phyloP scores from a whole-genome alignment of 2,113 vertebrate genomes.

The Ovis canadensis region DNA sequence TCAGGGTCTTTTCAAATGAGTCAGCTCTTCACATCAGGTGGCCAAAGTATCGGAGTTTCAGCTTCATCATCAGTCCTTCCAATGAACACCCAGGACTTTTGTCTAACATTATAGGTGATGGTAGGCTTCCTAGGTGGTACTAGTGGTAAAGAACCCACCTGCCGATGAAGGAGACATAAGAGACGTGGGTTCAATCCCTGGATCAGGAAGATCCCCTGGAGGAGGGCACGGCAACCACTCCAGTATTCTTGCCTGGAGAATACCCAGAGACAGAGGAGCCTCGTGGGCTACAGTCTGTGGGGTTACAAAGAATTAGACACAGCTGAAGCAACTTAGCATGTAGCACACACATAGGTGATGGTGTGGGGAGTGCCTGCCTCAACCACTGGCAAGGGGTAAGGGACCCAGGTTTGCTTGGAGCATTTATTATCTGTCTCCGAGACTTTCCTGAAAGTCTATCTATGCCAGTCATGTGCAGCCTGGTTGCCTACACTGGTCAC shows the following conservation, averaged over 20 bases:
- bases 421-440: neutral
- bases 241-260: neutral
- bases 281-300: neutral
- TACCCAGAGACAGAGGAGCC: neutral
- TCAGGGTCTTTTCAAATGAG: neutral
- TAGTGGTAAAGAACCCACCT: neutral
- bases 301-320: fast-evolving
- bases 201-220: neutral
- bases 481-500: neutral
- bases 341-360: neutral
- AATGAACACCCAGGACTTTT: neutral
- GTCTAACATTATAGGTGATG: neutral
- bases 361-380: neutral
- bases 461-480: neutral
- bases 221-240: neutral
- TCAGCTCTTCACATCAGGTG: neutral
- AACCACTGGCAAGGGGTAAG: neutral
- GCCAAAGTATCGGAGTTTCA: neutral
- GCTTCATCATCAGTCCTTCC: neutral
- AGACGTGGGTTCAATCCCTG: fast-evolving
- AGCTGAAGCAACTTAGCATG: neutral
- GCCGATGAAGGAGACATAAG: neutral
- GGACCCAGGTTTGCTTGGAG: neutral
- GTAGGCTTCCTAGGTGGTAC: neutral
- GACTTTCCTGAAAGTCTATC: neutral